These are phyloP conservation scores for Megalopta genalis DNA, from an alignment of 1,140 invertebrate species.

Conservation along the genomic window DNA sequence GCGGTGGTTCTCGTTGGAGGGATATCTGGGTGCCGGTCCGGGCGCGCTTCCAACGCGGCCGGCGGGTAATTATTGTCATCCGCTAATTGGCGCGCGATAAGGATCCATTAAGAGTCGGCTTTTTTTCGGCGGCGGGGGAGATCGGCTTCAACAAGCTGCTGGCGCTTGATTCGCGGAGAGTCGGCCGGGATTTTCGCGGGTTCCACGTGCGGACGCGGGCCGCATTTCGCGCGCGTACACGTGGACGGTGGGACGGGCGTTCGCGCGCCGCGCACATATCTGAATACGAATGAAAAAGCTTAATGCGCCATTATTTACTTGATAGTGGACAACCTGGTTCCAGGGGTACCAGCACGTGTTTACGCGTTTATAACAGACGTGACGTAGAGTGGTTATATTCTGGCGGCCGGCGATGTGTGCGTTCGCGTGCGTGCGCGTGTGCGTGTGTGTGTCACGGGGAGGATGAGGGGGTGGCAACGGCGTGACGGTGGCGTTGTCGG, in stretches of 20 bases:
- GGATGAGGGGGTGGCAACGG: constrained; percentile 14
- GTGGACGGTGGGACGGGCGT: constrained; percentile 29
- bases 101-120: constrained; percentile 41
- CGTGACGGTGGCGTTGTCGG: constrained; percentile 7
- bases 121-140: neutral
- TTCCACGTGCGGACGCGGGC: too few relatives aligned
- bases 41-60: neutral
- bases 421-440: constrained; percentile 9
- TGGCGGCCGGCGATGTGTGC: constrained; percentile 47
- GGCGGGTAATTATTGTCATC: constrained; percentile 28
- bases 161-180: constrained; percentile 5
- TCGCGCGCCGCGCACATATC: constrained; percentile 41
- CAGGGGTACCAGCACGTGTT: constrained; percentile 76
- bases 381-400: constrained; percentile 73
- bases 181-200: too few relatives aligned
- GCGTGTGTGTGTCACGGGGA: neutral
- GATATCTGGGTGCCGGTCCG: constrained; percentile 6
- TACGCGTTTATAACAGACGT: constrained; percentile 79
- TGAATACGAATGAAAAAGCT: constrained; percentile 77
- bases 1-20: neutral
- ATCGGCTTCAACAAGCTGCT: constrained; percentile 47
- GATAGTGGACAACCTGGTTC: constrained; percentile 78
- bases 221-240: neutral
- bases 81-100: constrained; percentile 44
- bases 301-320: constrained; percentile 80